phyloP scores from a whole-genome alignment of 2,888 invertebrate genomes.

The Lasioglossum calceatum region DNA sequence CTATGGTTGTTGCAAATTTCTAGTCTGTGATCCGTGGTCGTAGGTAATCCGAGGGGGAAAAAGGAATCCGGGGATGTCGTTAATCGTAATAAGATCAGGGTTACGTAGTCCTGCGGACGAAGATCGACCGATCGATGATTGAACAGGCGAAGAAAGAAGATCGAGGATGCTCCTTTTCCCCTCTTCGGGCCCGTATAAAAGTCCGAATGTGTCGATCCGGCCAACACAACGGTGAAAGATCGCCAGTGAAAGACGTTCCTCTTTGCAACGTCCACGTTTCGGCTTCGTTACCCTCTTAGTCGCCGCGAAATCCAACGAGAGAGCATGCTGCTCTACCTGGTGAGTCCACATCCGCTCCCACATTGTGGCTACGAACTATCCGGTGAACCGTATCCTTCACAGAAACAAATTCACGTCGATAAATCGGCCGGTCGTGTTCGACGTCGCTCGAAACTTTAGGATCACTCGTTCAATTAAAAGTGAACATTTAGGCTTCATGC shows the following conservation, averaged over 20 bases:
- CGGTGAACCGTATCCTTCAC: not conserved
- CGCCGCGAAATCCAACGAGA: constrained; percentile 40
- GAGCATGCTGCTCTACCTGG: constrained; percentile 53
- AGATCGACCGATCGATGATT: constrained; percentile 63
- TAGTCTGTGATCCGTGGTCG: not conserved
- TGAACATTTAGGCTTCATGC: not conserved
- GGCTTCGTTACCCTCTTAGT: constrained; percentile 27
- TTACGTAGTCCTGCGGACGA: constrained; percentile 59
- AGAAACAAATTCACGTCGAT: not conserved
- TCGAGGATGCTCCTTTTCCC: constrained; percentile 58
- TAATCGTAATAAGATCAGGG: constrained; percentile 58
- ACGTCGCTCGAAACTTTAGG: not conserved
- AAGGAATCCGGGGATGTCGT: constrained; percentile 17
- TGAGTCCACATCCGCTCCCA: constrained; percentile 41
- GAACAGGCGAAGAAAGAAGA: constrained; percentile 49
- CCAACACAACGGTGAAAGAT: constrained; percentile 76
- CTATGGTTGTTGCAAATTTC: constrained; percentile 31
- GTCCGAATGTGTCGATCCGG: constrained; percentile 70
- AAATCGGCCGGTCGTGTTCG: not conserved
- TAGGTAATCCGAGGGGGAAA: not conserved
- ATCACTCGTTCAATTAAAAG: not conserved
- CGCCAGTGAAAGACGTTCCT: constrained; percentile 68
- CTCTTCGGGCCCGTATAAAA: constrained; percentile 71
- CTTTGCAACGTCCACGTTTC: constrained; percentile 46
- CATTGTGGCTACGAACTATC: not conserved